Conservation (phyloP, 2,888 invertebrate genomes). For the Hermodice carunculata region DNA sequence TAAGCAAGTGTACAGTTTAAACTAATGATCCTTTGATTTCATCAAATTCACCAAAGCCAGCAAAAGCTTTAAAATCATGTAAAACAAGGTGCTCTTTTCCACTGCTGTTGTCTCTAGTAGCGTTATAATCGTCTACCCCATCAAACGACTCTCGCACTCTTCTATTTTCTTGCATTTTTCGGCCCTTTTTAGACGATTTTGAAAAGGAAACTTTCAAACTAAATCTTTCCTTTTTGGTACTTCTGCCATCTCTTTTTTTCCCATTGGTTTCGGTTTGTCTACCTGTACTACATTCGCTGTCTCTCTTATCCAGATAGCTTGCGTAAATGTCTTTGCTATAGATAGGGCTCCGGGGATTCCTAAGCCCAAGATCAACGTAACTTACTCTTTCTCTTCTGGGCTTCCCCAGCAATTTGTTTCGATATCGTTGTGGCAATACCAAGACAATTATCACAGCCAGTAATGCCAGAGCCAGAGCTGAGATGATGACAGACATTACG, state of each 20-base stretch:
- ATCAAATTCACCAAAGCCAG: no score
- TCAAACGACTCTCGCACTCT: background rate
- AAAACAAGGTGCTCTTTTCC: background rate
- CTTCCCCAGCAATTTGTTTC: background rate
- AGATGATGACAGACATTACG: no score
- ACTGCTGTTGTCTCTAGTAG: background rate
- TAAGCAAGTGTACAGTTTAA: no score
- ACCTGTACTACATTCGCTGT: background rate
- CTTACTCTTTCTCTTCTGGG: background rate
- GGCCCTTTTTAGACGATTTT: no score
- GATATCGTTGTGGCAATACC: background rate
- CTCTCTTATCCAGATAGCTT: background rate
- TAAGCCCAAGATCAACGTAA: conserved; percentile 13
- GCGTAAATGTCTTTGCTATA: conserved; percentile 19
- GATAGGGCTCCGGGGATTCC: conserved; percentile 10
- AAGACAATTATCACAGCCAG: background rate
- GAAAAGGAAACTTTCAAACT: no score
- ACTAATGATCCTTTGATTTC: no score
- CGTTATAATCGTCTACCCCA: conserved; percentile 1
- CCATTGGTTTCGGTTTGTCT: no score
- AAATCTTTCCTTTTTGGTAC: background rate
- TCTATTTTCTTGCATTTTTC: no score
- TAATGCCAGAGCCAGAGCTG: no score
- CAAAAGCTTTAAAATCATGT: conserved; percentile 7
- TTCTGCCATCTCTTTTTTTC: background rate